A percentile compares a stretch with the other conserved stretches of the same genome.
Evolutionary conservation across 2,888 invertebrate genomes (phyloP).

Genomic region (Rutpela maculata): DNA sequence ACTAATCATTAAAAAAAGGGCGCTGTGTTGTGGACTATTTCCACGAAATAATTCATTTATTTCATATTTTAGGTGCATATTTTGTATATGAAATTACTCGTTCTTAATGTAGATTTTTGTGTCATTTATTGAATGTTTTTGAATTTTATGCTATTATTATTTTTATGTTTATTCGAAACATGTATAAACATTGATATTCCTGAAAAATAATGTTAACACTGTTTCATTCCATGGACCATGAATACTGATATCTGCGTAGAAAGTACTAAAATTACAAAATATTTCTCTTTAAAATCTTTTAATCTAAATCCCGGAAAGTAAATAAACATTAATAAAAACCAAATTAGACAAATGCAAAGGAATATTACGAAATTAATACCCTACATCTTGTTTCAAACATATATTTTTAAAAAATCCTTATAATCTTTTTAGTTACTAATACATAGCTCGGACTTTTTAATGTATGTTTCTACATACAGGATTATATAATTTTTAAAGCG

Average conservation of each 20-base stretch:
- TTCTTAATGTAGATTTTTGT: no score
- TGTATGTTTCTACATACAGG: constrained; percentile 69
- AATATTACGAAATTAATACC: constrained; percentile 53
- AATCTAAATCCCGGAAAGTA: constrained; percentile 39
- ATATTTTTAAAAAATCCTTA: constrained; percentile 68
- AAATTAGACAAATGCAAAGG: constrained; percentile 53
- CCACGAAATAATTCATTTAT: no score
- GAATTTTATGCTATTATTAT: no score
- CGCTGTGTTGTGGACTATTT: no score
- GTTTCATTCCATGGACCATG: neutral
- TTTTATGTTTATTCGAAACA: no score
- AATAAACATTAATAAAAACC: constrained; percentile 50
- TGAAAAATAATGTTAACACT: neutral
- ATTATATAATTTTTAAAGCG: constrained; percentile 69
- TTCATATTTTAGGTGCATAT: no score
- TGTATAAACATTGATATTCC: no score
- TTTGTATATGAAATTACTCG: no score
- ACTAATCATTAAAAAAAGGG: no score
- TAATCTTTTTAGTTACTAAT: constrained; percentile 72
- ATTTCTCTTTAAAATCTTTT: constrained; percentile 28
- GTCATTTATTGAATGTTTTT: no score
- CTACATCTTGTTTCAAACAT: constrained; percentile 57
- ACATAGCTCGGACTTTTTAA: constrained; percentile 66
- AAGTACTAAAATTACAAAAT: constrained; percentile 11
- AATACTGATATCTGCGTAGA: neutral